Evolutionary conservation across 1,140 invertebrate species (phyloP), one percentile per base, ranked within the genome.

Genomic region (Sinella curviseta): DNA sequence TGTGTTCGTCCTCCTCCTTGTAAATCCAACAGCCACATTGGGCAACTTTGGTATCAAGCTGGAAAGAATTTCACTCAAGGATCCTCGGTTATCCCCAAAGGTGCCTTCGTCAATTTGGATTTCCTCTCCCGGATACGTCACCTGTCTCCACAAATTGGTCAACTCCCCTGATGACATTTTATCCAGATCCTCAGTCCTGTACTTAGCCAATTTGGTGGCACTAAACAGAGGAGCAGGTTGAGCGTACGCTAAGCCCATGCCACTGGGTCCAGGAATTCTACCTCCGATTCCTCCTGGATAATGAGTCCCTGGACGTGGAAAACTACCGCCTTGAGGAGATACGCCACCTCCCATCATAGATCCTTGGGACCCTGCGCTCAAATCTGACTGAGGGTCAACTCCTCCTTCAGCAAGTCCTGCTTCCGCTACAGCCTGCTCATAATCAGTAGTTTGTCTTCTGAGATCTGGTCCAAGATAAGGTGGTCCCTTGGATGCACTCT

Each of bases 1-100:
- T 36, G 65, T 70, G 30, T 4, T 12, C 31, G 28, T 8, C 30
- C 20, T 1, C 24, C 31, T 77, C 54, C 54, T 65, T 60, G 76
- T 48, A 70, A 67, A 76, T 48, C 73, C 80, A 24, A 55, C 73
- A 54, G 54, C 39, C 3, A 73, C 48, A 74, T 77, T 48, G 75
- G 75, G 79, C 2, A 78, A 31, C 17, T 74, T 55, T 28, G 30
- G 30, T 3, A 33, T 36, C 2, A 74, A 31, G 2, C 34, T 34
- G 4, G 70, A 74, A 8, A 74, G 31, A 74, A 74, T 74, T 24
- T 36, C 34, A 24, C 24, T 30, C 8, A 70, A 30, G 30, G 28
- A 33, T 70, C 65, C 28, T 33, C 65, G 4, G 3, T 4, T 4
- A 60, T 60, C 57, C 4, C 24, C 57, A 60, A 17, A 12, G 14